Evolutionary conservation across 2,888 invertebrate genomes (phyloP).

Genomic region (Ophion ventricosus): DNA sequence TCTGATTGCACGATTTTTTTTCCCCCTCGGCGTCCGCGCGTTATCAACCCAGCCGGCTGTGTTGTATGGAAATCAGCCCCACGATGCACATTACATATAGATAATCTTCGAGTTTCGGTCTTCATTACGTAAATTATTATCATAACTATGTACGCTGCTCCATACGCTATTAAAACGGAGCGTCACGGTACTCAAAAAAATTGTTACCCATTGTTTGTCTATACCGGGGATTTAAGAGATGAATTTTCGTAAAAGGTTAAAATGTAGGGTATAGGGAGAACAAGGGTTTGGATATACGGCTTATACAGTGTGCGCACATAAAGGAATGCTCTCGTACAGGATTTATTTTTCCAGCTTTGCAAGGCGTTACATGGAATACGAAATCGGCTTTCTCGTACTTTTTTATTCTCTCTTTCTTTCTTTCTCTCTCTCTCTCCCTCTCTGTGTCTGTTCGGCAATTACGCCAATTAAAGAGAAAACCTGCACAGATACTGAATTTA

Average conservation of each 20-base stretch:
- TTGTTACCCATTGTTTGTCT: too few species aligned
- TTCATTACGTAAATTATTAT: neutral
- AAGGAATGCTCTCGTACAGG: constrained; percentile 27
- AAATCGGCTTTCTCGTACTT: constrained; percentile 25
- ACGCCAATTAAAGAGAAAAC: constrained; percentile 50
- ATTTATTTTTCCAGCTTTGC: constrained; percentile 41
- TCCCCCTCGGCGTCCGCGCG: neutral
- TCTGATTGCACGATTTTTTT: constrained; percentile 22
- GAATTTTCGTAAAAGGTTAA: neutral
- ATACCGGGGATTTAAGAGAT: too few species aligned
- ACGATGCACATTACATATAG: neutral
- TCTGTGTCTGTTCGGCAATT: constrained; percentile 25
- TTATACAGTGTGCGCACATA: neutral
- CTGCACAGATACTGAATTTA: constrained; percentile 48
- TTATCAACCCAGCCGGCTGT: neutral
- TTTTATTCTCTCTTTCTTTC: constrained; percentile 4
- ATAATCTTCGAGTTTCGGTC: neutral
- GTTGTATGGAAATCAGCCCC: neutral
- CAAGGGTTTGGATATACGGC: neutral
- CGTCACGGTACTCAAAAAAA: too few species aligned
- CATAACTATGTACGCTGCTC: neutral
- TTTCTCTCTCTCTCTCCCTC: neutral
- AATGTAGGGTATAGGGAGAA: neutral
- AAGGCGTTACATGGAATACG: constrained; percentile 53
- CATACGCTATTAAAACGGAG: neutral